Percentiles rank a stretch among this genome's conserved stretches.
Conservation (phyloP, 2,888 invertebrate species). For the Drosophila imparisetae region DNA sequence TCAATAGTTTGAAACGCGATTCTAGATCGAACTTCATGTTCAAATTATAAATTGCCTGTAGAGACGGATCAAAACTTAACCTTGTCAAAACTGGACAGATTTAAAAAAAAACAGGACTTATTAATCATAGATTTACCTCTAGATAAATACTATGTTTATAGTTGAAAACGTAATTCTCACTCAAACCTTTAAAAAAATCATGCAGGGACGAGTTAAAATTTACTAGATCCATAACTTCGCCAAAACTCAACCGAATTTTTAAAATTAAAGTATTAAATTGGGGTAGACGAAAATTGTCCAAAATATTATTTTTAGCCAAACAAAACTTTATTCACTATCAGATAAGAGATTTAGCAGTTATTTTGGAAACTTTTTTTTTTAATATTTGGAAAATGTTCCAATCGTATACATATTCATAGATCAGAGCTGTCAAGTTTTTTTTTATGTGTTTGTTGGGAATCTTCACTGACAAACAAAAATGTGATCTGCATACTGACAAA, state of each 20-base stretch:
- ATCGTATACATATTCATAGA: background rate
- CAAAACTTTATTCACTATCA: background rate
- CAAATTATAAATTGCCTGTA: background rate
- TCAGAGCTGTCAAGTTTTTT: background rate
- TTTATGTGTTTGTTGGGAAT: background rate
- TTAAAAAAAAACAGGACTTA: background rate
- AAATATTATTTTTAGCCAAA: background rate
- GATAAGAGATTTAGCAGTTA: background rate
- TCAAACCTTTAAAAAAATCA: background rate
- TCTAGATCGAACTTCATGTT: background rate
- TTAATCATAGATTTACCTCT: background rate
- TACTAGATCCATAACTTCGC: background rate
- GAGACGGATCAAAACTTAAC: background rate
- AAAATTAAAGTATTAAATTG: background rate
- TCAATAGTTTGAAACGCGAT: background rate
- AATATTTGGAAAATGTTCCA: background rate
- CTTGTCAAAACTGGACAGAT: background rate
- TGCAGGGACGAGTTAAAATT: too few relatives aligned
- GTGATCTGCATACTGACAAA: conserved; percentile 73
- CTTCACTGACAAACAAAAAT: conserved; percentile 12
- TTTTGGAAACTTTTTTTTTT: background rate
- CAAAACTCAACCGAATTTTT: background rate
- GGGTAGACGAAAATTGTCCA: background rate
- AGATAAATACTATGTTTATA: background rate
- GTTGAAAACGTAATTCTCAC: background rate